Percentiles rank a stretch among this genome's conserved stretches.
Evolutionary conservation across 2,113 vertebrate species (phyloP).

Genomic region (Cephalopholis sonnerati): DNA sequence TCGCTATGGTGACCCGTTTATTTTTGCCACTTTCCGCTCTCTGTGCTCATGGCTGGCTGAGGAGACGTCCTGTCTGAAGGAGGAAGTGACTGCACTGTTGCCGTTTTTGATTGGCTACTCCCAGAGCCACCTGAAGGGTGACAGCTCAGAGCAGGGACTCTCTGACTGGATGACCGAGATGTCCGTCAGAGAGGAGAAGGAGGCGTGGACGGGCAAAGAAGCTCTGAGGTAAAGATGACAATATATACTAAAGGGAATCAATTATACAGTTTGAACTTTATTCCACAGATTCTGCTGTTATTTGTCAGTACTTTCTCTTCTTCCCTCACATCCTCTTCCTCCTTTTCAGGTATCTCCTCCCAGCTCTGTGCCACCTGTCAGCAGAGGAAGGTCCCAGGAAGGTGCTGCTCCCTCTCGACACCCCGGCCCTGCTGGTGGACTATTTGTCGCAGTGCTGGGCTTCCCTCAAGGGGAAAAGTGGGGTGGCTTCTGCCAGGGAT

Average conservation of each 20-base stretch:
- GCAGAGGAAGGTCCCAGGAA: conserved; percentile 93
- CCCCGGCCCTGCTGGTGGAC: conserved; percentile 89
- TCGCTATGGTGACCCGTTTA: conserved; percentile 90
- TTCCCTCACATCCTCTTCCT: too few relatives aligned
- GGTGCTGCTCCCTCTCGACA: conserved; percentile 89
- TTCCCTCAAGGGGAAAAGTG: conserved; percentile 75
- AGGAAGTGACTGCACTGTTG: conserved; percentile 92
- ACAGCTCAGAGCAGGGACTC: conserved; percentile 68
- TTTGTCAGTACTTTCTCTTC: neutral
- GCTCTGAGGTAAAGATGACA: conserved; percentile 87
- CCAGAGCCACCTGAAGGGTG: conserved; percentile 86
- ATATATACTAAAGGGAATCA: neutral
- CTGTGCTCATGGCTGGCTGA: conserved; percentile 97
- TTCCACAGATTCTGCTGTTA: too few relatives aligned
- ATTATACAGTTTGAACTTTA: neutral
- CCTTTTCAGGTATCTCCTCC: conserved; percentile 90
- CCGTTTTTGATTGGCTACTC: conserved; percentile 92
- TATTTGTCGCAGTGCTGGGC: conserved; percentile 88
- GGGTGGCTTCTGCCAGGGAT: conserved; percentile 74
- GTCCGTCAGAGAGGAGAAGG: conserved; percentile 75
- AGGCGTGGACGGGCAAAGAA: conserved; percentile 84
- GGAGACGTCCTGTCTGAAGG: conserved; percentile 94
- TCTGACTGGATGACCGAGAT: conserved; percentile 85
- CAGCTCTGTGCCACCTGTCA: conserved; percentile 95
- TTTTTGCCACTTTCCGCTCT: conserved; percentile 93